These are phyloP conservation scores for Saturnia pavonia DNA, from an alignment of 2,888 invertebrate species.

Conservation along the genomic window DNA sequence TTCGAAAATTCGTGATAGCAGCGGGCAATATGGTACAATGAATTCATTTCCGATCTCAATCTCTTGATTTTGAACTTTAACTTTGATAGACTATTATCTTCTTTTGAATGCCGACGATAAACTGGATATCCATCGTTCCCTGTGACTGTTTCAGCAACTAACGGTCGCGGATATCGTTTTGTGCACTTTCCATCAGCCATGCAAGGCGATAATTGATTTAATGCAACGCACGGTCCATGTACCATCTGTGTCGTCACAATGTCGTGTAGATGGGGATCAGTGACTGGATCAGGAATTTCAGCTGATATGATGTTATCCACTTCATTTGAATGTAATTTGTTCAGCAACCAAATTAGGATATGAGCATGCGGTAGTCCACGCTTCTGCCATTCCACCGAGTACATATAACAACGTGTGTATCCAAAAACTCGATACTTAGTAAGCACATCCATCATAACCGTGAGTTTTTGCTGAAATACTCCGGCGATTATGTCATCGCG, in stretches of 20 bases:
- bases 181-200: slow-evolving; percentile 47
- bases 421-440: not conserved
- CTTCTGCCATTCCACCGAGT: slow-evolving; percentile 20
- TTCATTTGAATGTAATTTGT: slow-evolving; percentile 16
- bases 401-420: slow-evolving; percentile 8
- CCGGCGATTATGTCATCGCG: too few species aligned
- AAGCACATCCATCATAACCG: slow-evolving; percentile 21
- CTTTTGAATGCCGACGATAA: slow-evolving; percentile 34
- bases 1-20: slow-evolving; percentile 22
- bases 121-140: slow-evolving; percentile 31
- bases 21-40: slow-evolving; percentile 24
- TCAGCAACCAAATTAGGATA: slow-evolving; percentile 18
- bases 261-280: slow-evolving; percentile 33
- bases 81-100: slow-evolving; percentile 32
- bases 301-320: slow-evolving; percentile 18
- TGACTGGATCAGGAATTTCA: slow-evolving; percentile 27
- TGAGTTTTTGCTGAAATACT: slow-evolving; percentile 26
- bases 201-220: slow-evolving; percentile 45
- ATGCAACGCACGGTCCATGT: slow-evolving; percentile 59
- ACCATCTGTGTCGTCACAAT: slow-evolving; percentile 54
- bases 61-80: slow-evolving; percentile 33
- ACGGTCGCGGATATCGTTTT: slow-evolving; percentile 17
- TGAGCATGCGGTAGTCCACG: not conserved
- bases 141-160: slow-evolving; percentile 14
- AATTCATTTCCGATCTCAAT: slow-evolving; percentile 36